Conservation (phyloP, 2,113 vertebrate genomes). For the Galbula dea region DNA sequence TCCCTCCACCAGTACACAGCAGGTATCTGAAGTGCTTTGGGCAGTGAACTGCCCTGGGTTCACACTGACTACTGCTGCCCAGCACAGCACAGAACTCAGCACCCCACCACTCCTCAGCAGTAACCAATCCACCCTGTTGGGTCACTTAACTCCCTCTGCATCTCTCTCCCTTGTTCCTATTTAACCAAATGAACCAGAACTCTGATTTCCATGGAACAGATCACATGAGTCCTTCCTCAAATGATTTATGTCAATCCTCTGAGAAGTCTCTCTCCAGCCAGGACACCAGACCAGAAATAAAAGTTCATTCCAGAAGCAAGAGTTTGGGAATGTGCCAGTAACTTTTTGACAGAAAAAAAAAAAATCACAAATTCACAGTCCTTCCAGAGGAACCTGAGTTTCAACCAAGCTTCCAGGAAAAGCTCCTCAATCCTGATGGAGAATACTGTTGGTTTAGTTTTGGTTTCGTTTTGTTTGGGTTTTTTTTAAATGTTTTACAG, state of each 20-base stretch:
- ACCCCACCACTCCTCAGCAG: not conserved
- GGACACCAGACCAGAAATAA: not conserved
- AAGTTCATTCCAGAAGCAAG: not conserved
- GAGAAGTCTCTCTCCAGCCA: not conserved
- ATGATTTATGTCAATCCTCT: not conserved
- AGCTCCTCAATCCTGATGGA: not conserved
- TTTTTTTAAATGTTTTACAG: not conserved
- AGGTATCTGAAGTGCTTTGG: accelerated
- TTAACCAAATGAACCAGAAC: not conserved
- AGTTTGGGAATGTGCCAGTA: not conserved
- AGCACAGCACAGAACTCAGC: not conserved
- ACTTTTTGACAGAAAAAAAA: not conserved
- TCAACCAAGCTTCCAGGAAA: not conserved
- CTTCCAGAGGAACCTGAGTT: not conserved
- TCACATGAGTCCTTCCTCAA: not conserved
- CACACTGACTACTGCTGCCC: accelerated
- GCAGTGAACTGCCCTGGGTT: accelerated
- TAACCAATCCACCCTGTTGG: accelerated
- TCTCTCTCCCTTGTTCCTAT: not conserved
- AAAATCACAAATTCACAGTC: not conserved
- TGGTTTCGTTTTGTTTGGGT: not conserved
- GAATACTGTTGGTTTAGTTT: not conserved
- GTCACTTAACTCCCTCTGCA: not conserved
- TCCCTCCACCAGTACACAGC: not conserved
- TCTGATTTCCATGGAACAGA: not conserved